Evolutionary conservation across 2,888 invertebrate species (phyloP), one percentile per base, ranked within the genome.

Genomic region (Cerastis rubricosa): DNA sequence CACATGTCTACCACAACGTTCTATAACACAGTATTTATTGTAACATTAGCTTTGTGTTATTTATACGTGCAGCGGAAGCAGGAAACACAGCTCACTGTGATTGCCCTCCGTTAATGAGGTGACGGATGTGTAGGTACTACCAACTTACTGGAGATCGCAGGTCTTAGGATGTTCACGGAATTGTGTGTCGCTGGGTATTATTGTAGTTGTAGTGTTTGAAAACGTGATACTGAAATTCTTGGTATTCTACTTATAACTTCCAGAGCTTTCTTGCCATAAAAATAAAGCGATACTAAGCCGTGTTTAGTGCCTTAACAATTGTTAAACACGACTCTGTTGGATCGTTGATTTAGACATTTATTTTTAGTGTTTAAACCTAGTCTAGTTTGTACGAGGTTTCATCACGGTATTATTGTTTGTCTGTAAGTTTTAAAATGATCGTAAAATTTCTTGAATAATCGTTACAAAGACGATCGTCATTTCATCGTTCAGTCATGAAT

Each of bases 41-140:
- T 81, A 49, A 74, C 54, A 71, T 78, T 76, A 78, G 74, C 49
- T 74, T 79, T 83, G 72, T 71, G 80, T 69, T 86, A 74, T 78
- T 81, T 87, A 70, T 83, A 78, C 71, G 70, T 49, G 69, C 75
- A 65, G 71, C 76, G 74, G 71, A 74, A 80, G 67, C 68, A 76
- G 84, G 84, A 86, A 81, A 81, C 78, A 79, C 61, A 71, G 63
- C 74, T 82, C 84, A 78, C 78, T 70, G 79, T 81, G 87, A 86
- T 84, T 87, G 74, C 74, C 68, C 79, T 65, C 74, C 14, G 72
- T 75, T 86, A 87, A 87, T 87, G 84, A 81, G 78, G 70, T 68
- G 77, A 76, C 66, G 78, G 80, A 85, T 82, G 76, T 87, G 74
- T 64, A 64, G 43, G 43, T 64, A 64, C 64, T 83, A 75, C 66